Conservation (phyloP, 2,888 invertebrate genomes). For the Andricus quercusramuli region DNA sequence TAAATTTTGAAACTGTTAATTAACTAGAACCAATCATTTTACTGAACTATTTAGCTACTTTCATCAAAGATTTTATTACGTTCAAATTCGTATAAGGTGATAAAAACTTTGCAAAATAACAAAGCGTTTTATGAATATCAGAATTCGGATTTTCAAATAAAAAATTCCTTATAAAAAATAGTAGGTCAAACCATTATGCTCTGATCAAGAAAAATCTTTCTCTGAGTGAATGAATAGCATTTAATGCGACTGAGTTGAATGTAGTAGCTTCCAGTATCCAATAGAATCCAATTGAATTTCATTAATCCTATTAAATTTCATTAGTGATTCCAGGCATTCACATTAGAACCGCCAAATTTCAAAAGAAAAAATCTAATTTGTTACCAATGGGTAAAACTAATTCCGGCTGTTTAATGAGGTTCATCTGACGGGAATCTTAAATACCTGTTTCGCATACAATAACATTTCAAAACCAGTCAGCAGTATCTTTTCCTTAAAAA, state of each 20-base stretch:
- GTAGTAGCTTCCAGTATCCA: background rate
- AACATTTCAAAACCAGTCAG: too few species aligned
- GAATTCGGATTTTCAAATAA: too few species aligned
- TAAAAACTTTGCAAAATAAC: background rate
- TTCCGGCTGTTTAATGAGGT: too few species aligned
- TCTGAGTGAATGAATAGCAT: background rate
- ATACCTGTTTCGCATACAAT: too few species aligned
- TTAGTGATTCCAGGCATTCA: background rate
- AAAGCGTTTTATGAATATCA: background rate
- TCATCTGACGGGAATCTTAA: too few species aligned
- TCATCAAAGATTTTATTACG: too few species aligned
- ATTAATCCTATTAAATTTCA: constrained; percentile 7
- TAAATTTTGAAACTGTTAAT: background rate
- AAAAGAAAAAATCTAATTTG: background rate
- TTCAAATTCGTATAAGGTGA: background rate
- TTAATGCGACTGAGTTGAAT: constrained; percentile 5
- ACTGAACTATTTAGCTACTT: background rate
- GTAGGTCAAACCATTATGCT: background rate
- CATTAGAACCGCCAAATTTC: background rate
- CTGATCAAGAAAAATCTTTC: background rate
- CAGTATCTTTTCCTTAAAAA: too few species aligned
- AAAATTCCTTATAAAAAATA: too few species aligned
- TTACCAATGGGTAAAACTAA: too few species aligned
- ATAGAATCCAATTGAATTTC: constrained; percentile 7
- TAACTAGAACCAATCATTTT: background rate